A percentile compares a stretch with the other conserved stretches of the same genome.
phyloP scores from a whole-genome alignment of 2,113 vertebrate genomes.

The Onychostoma macrolepis region DNA sequence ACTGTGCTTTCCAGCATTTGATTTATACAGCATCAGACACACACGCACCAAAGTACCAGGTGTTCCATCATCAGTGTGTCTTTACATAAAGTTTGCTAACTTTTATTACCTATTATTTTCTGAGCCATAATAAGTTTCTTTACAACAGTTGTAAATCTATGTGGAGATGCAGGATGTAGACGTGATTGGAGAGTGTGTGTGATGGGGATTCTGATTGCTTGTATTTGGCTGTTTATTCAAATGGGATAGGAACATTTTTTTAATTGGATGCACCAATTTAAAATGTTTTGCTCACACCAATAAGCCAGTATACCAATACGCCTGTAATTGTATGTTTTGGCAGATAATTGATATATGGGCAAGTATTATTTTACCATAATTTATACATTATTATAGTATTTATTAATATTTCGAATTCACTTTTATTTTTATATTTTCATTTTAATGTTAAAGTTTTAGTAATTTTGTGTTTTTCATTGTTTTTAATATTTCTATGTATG shows the following conservation, averaged over 20 bases:
- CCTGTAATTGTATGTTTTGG: neutral
- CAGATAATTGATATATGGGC: neutral
- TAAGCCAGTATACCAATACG: neutral
- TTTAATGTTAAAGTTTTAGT: neutral
- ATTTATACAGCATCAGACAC: constrained; percentile 11
- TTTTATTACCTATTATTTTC: constrained; percentile 3
- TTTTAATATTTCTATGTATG: neutral
- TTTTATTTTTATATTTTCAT: neutral
- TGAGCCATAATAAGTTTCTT: neutral
- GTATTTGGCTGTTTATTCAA: neutral
- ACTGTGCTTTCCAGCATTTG: constrained; percentile 25
- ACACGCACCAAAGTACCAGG: neutral
- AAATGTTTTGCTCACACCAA: neutral
- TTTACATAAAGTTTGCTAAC: neutral
- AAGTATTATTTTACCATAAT: neutral
- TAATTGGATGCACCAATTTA: neutral
- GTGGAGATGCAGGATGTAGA: neutral
- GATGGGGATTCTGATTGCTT: neutral
- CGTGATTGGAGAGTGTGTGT: neutral
- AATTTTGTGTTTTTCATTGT: neutral
- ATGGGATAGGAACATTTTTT: neutral
- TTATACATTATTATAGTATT: neutral
- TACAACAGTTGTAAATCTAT: neutral
- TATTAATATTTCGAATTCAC: neutral
- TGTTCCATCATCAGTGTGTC: neutral